These are phyloP conservation scores for Protula sp. DNA, from an alignment of 2,888 invertebrate genomes.

Conservation along the genomic window DNA sequence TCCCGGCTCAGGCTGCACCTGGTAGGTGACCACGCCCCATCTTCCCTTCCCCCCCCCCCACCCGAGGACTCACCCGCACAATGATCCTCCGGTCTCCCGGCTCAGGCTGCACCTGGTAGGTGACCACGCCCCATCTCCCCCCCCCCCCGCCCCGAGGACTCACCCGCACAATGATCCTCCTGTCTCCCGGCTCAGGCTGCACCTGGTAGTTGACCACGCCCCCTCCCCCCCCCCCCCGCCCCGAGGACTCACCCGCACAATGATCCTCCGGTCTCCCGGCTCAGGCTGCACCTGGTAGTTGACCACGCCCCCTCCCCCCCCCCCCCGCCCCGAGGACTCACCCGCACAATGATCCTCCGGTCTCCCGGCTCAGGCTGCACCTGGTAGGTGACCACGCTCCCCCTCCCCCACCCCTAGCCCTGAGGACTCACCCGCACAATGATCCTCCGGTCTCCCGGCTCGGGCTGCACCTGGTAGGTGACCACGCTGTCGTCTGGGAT, in stretches of 20 bases:
- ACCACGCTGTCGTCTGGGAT: slow-evolving; percentile 24
- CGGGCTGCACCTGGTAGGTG: slow-evolving; percentile 16
- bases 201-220: no score
- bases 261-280: slow-evolving; percentile 13
- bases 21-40: no score
- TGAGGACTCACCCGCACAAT: slow-evolving; percentile 4
- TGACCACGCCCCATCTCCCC: slow-evolving; percentile 20
- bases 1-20: slow-evolving; percentile 12
- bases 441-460: slow-evolving; percentile 14
- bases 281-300: slow-evolving; percentile 16
- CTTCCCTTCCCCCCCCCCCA: no score
- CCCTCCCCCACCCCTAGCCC: no score
- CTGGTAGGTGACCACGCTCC: no score
- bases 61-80: slow-evolving; percentile 5
- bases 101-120: slow-evolving; percentile 16
- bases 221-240: no score
- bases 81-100: slow-evolving; percentile 14
- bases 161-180: slow-evolving; percentile 14
- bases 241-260: no score
- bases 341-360: slow-evolving; percentile 13
- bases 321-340: no score
- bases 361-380: slow-evolving; percentile 15
- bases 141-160: no score
- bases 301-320: no score
- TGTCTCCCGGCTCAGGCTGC: slow-evolving; percentile 13